Conservation (phyloP, 2,888 invertebrate species). For the Neoascia interrupta region DNA sequence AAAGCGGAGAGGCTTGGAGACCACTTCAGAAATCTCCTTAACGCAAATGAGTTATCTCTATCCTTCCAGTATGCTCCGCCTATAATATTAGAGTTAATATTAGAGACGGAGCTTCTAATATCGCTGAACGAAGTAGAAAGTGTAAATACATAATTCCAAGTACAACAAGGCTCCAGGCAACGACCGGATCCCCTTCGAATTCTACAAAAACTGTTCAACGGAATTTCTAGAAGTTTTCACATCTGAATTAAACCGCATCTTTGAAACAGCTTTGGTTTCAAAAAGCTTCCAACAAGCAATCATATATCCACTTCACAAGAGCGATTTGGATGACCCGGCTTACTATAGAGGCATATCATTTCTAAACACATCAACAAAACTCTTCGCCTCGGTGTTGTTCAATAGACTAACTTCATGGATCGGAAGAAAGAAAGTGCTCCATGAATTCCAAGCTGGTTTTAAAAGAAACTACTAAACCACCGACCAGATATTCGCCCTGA, state of each 20-base stretch:
- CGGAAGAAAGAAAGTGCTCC: background rate
- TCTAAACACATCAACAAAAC: background rate
- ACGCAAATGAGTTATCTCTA: background rate
- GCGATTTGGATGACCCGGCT: background rate
- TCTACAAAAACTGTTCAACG: background rate
- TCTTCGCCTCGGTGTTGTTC: background rate
- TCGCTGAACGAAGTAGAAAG: too few species aligned
- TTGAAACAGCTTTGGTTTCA: too few species aligned
- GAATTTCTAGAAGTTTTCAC: background rate
- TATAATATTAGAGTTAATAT: background rate
- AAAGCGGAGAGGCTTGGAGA: too few species aligned
- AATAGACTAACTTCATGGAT: background rate
- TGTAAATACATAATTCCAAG: too few species aligned
- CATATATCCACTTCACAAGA: background rate
- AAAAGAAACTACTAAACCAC: background rate
- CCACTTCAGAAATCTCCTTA: background rate
- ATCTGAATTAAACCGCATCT: background rate
- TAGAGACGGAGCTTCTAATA: background rate
- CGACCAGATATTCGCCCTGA: too few species aligned
- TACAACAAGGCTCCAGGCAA: too few species aligned
- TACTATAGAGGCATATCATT: background rate
- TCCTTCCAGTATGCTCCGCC: background rate
- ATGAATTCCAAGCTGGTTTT: background rate
- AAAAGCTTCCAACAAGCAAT: background rate
- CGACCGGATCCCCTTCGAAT: background rate